A percentile compares a stretch with the other conserved stretches of the same genome.
phyloP scores from a whole-genome alignment of 1,140 invertebrate genomes.

The Drosophila quadrilineata region DNA sequence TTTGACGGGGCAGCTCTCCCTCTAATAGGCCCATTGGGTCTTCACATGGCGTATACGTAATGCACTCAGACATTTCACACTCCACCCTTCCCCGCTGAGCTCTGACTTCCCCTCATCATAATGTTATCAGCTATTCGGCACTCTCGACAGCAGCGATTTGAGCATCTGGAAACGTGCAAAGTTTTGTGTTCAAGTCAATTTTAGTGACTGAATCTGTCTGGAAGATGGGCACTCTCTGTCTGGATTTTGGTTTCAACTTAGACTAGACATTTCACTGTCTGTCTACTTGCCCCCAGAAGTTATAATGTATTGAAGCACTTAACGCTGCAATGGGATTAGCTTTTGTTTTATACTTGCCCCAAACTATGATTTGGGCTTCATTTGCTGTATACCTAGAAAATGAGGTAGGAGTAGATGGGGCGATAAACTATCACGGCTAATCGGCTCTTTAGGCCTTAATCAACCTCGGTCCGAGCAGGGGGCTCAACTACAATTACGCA shows the following conservation, averaged over 20 bases:
- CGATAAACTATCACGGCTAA: conserved; percentile 43
- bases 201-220: conserved; percentile 30
- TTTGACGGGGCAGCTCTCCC: conserved; percentile 52
- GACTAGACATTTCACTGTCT: conserved; percentile 31
- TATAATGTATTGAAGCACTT: neutral
- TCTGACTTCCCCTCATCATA: too few relatives aligned
- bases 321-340: neutral
- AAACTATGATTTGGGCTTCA: too few relatives aligned
- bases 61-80: conserved; percentile 37
- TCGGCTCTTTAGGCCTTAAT: conserved; percentile 15
- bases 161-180: conserved; percentile 32
- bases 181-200: conserved; percentile 53
- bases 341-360: too few relatives aligned
- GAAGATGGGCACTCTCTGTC: neutral
- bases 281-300: neutral
- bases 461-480: neutral
- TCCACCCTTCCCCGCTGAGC: too few relatives aligned
- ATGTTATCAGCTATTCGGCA: too few relatives aligned
- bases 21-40: conserved; percentile 58
- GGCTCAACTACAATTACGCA: conserved; percentile 10
- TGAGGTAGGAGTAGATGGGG: conserved; percentile 12
- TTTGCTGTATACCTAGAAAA: too few relatives aligned
- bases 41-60: conserved; percentile 48
- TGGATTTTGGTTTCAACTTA: conserved; percentile 18
- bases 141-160: conserved; percentile 12